Base-by-base conservation (phyloP, 2,888 invertebrate genomes). In the Patella depressa region DNA sequence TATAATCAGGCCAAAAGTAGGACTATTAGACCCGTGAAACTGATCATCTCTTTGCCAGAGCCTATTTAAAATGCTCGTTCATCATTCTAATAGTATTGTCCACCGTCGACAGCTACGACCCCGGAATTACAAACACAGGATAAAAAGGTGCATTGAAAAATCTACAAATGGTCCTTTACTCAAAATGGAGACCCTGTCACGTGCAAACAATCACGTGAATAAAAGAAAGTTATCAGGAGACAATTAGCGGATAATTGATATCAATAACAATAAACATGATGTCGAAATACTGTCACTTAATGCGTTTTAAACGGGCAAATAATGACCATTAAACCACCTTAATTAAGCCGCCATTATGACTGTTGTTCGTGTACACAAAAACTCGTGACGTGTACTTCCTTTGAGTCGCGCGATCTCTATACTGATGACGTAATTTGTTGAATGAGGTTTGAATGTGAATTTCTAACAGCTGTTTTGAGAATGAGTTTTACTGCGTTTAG, bases 241-340 rank as follows among this genome's bases (percentile, higher is more conserved):
- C 69, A 73, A 76, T 72, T 76, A 69, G 72, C 76, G 69, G 76
- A 76, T 76, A 76, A 76, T 76, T 76, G 59, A 53, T 73, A 57
- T 65, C 53, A 73, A 76, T 71, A 76, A 76, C 76, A 76, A 76
- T 76, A 76, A 72, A 76, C 76, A 76, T 54, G 73, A 53, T 24
- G 57, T 45, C 72, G 53, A 59, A 45, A 72, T 72, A 65, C 72
- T 19, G 53, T 59, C 57, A 72, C 59, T 71, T 72, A 76, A 76
- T 76, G 34, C 69, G 53, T 72, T 76, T 76, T 73, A 76, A 76
- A 76, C 69, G 76, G 57, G 29, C 57, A 65, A 65, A 72, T 76
- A 54, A 76, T 76, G 72, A 72, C 65, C 65, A 65, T 24, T 65
- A 65, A 65, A 65, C 65, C 19, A 24, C 65, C 65, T 65, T 65